These are phyloP conservation scores for Ladona fulva DNA, from an alignment of 1,140 invertebrate species.

Conservation along the genomic window DNA sequence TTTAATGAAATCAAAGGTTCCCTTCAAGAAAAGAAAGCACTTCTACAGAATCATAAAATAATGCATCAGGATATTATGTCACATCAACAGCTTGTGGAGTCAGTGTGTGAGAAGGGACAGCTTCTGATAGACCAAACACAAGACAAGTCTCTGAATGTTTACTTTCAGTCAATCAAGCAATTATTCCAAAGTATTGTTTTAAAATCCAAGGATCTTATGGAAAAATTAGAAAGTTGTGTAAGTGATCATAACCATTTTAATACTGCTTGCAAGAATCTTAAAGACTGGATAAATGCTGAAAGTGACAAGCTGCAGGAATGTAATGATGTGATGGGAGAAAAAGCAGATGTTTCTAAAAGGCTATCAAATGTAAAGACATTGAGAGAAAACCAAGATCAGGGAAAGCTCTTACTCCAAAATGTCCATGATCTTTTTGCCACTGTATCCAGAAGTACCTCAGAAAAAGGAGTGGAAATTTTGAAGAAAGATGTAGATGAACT, in stretches of 20 bases:
- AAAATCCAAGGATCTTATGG: slow-evolving; percentile 76
- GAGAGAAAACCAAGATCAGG: slow-evolving; percentile 58
- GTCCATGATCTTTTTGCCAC: slow-evolving; percentile 55
- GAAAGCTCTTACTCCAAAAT: slow-evolving; percentile 57
- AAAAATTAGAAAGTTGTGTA: slow-evolving; percentile 76
- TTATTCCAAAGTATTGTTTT: slow-evolving; percentile 79
- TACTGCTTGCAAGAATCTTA: slow-evolving; percentile 57
- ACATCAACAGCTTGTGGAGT: slow-evolving; percentile 79
- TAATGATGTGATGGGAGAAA: slow-evolving; percentile 71
- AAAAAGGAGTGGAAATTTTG: slow-evolving; percentile 60
- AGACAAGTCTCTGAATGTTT: slow-evolving; percentile 74
- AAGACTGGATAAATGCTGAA: slow-evolving; percentile 69
- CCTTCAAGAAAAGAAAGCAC: slow-evolving; percentile 87
- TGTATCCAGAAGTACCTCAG: slow-evolving; percentile 74
- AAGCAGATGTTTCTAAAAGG: slow-evolving; percentile 63
- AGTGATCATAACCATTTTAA: slow-evolving; percentile 75
- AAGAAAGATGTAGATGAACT: slow-evolving; percentile 63
- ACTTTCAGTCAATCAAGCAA: slow-evolving; percentile 79
- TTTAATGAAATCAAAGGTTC: slow-evolving; percentile 85
- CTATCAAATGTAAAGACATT: slow-evolving; percentile 58
- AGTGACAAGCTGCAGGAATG: slow-evolving; percentile 64
- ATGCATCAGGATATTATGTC: slow-evolving; percentile 93
- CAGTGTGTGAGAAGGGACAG: slow-evolving; percentile 85
- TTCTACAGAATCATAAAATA: slow-evolving; percentile 84
- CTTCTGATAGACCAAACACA: slow-evolving; percentile 81